Evolutionary conservation across 2,888 invertebrate species (phyloP), one percentile per base, ranked within the genome.

Genomic region (Lysandra coridon): DNA sequence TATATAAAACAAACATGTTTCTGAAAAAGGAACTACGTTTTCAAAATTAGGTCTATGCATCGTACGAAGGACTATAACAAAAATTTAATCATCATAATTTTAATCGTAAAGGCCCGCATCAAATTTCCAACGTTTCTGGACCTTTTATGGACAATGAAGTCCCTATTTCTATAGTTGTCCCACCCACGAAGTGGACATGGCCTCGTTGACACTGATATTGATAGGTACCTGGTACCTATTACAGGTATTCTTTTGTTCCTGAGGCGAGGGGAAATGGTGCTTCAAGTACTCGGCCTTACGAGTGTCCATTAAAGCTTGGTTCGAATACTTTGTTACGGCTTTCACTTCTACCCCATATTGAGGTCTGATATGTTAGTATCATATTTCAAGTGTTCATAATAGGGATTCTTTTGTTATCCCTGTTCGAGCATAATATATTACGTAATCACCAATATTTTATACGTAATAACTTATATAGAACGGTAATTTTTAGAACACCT

Each of bases 261-360:
- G 85, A 84, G 84, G 86, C 86, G 87, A 49, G 86, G 87, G 88
- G 88, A 89, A 90, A 83, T 37, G 83, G 83, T 81, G 84, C 83
- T 85, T 87, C 86, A 88, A 90, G 83, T 89, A 88, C 88, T 87
- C 85, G 85, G 84, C 85, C 86, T 87, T 86, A 88, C 88, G 89
- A 92, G 92, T 90, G 92, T 92, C 92, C 93, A 93, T 92, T 93
- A 93, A 88, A 85, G 85, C 74, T 74, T 86, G 85, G 84, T 87
- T 87, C 87, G 90, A 90, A 82, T 90, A 88, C 86, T 88, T 83
- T 87, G 92, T 91, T 92, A 92, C 91, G 88, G n/a, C 23, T 44
- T 73, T 74, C 40, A 3, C 37, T 44, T 62, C 62, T 23, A 62
- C 12, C 64, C 64, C 12, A 30, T 12, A 64, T 64, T 64, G 0